Percentiles rank a stretch among this genome's conserved stretches.
phyloP scores from a whole-genome alignment of 2,113 vertebrate genomes.

The Microcebus jonahi region DNA sequence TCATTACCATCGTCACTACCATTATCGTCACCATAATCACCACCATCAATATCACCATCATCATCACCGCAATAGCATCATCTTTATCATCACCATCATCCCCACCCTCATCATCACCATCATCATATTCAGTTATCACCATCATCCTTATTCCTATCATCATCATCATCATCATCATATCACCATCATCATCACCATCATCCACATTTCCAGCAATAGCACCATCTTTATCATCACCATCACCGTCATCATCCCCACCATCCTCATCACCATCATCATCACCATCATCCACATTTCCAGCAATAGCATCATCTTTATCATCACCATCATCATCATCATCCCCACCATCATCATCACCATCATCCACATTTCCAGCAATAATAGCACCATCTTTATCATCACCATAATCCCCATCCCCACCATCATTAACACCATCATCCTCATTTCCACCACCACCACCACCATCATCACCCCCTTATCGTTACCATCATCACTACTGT shows the following conservation, averaged over 20 bases:
- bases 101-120: fast-evolving
- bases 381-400: too few species aligned
- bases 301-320: not conserved
- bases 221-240: too few species aligned
- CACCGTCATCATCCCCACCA: fast-evolving
- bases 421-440: fast-evolving
- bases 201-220: too few species aligned
- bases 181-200: fast-evolving
- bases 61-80: not conserved
- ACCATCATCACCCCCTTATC: not conserved
- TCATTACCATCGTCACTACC: fast-evolving
- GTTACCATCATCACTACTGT: too few species aligned
- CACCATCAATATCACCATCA: fast-evolving
- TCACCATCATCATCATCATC: fast-evolving
- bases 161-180: fast-evolving
- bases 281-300: too few species aligned
- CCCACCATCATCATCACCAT: fast-evolving
- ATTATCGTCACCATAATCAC: fast-evolving
- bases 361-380: too few species aligned
- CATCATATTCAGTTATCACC: fast-evolving
- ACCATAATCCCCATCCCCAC: fast-evolving
- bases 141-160: fast-evolving
- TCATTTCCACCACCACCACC: fast-evolving
- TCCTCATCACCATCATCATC: fast-evolving
- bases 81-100: fast-evolving